Percentiles rank a stretch among this genome's conserved stretches.
Evolutionary conservation across 2,113 vertebrate species (phyloP).

Genomic region (Dicrurus megarhynchus): DNA sequence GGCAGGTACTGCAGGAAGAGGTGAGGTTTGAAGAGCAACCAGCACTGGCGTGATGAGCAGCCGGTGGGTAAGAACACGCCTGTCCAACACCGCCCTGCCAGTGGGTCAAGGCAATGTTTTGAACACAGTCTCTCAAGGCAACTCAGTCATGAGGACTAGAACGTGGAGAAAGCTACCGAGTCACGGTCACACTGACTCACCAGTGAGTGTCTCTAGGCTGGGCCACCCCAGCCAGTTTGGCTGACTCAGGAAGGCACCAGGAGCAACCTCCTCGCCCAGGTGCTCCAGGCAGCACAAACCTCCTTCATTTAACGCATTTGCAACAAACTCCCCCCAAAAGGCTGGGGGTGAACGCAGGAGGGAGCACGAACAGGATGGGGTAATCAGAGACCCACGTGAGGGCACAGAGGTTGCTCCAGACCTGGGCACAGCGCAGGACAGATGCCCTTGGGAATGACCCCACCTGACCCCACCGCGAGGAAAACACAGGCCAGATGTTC

Average conservation of each 20-base stretch:
- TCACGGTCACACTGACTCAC: neutral
- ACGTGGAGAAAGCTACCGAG: neutral
- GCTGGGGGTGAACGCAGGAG: neutral
- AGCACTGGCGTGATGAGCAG: rapidly evolving
- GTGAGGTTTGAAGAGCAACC: neutral
- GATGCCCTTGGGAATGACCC: neutral
- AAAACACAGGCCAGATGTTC: neutral
- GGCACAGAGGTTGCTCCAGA: neutral
- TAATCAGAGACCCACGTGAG: rapidly evolving
- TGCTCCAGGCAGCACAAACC: neutral
- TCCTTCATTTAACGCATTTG: neutral
- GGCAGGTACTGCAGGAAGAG: rapidly evolving
- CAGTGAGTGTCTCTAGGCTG: neutral
- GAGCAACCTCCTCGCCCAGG: neutral
- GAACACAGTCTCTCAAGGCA: neutral
- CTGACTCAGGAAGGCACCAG: neutral
- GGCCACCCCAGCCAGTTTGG: neutral
- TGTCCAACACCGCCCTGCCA: neutral
- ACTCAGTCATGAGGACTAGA: neutral
- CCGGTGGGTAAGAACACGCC: neutral
- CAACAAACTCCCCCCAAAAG: neutral
- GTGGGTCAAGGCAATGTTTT: neutral
- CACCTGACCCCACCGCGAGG: neutral
- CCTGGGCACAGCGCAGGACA: neutral
- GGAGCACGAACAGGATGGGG: rapidly evolving